Percentiles rank a stretch among this genome's conserved stretches.
phyloP scores from a whole-genome alignment of 2,113 vertebrate species.

The Poecile atricapillus region DNA sequence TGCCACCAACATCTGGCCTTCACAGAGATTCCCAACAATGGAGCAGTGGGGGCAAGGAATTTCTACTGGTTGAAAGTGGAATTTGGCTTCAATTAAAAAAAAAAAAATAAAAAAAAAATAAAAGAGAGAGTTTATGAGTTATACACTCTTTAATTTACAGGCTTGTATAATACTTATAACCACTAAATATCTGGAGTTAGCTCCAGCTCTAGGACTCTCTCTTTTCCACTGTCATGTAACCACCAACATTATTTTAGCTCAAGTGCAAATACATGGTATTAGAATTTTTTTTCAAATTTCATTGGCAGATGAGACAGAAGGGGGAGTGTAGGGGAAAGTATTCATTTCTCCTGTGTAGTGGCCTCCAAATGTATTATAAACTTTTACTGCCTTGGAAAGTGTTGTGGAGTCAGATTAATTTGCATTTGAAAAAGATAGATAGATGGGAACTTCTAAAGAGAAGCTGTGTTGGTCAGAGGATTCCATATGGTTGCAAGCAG shows the following conservation, averaged over 20 bases:
- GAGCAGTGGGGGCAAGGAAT: not conserved
- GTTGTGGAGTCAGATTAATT: not conserved
- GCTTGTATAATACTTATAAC: not conserved
- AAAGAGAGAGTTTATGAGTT: not conserved
- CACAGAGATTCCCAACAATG: constrained; percentile 6
- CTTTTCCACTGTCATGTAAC: not conserved
- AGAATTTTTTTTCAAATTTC: not conserved
- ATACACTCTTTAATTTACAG: constrained; percentile 6
- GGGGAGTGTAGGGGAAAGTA: not conserved
- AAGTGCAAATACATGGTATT: not conserved
- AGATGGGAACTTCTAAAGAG: not conserved
- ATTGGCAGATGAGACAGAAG: not conserved
- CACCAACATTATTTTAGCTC: not conserved
- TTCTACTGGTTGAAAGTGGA: not conserved
- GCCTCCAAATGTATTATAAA: not conserved
- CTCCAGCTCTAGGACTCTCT: not conserved
- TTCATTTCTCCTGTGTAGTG: not conserved
- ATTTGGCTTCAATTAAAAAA: constrained; percentile 27
- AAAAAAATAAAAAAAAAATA: not conserved
- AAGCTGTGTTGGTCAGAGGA: not conserved
- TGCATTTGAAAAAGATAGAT: constrained; percentile 18
- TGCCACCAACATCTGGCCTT: constrained; percentile 1
- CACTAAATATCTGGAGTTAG: not conserved
- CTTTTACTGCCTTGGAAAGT: constrained; percentile 33
- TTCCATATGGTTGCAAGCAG: constrained; percentile 3